Conservation (phyloP, 2,113 vertebrate species). For the Empidonax traillii region DNA sequence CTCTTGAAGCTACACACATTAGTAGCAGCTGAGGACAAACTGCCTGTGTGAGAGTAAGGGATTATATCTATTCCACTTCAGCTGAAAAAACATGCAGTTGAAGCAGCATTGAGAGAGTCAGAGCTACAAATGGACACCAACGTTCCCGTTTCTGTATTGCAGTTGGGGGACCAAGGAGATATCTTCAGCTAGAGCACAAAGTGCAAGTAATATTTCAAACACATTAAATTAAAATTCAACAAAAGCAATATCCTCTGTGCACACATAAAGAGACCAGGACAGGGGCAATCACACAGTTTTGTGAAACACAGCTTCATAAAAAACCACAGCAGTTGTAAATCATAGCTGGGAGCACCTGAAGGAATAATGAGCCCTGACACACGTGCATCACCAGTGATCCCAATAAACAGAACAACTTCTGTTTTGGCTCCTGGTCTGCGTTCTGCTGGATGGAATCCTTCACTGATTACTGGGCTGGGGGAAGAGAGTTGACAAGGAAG, state of each 20-base stretch:
- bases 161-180: not conserved
- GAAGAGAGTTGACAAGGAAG: not conserved
- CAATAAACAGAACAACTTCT: not conserved
- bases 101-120: not conserved
- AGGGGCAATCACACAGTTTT: not conserved
- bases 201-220: not conserved
- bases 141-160: accelerated
- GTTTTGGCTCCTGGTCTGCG: not conserved
- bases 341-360: not conserved
- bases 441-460: not conserved
- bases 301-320: not conserved
- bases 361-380: not conserved
- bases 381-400: not conserved
- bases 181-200: not conserved
- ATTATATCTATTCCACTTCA: not conserved
- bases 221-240: not conserved
- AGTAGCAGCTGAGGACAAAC: not conserved
- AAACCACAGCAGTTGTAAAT: not conserved
- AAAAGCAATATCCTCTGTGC: not conserved
- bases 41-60: not conserved
- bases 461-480: not conserved
- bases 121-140: not conserved
- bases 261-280: not conserved
- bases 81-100: not conserved
- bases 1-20: not conserved